Evolutionary conservation across 2,888 invertebrate genomes (phyloP), one percentile per base, ranked within the genome.

Genomic region (Protophormia terraenovae): DNA sequence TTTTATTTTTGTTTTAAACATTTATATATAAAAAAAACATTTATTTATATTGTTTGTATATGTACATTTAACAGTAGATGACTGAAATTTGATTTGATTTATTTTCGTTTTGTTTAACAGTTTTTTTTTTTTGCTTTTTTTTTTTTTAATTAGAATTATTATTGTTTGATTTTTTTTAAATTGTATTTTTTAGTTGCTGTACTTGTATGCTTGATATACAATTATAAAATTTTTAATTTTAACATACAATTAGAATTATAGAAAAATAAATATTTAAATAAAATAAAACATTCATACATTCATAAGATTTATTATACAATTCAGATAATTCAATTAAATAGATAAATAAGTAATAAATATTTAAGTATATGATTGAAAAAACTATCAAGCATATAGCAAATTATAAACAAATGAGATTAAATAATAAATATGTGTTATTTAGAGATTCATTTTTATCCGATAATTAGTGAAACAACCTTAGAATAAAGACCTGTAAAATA

Each of bases 51-150:
- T 29, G 12, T 38, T 66, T 41, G 60, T 80, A n/a, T 73, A 73
- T 84, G 55, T 71, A 85, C 82, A 85, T 62, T 81, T 64, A 81
- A 69, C 58, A 81, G 62, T 66, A 66, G 19, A 66, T 76, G 58
- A 80, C 45, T 84, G 78, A 60, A 67, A 45, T n/a, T 83, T 55
- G 19, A 16, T 50, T 67, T 67, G 14, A 71, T 64, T 66, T 83
- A 66, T 47, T 29, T 64, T 32, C 0, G 3, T 24, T 53, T 45
- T 32, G 24, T 76, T 58, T n/a, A n/a, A n/a, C n/a, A 1, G 55
- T 76, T 75, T 71, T 3, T 64, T 80, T 45, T n/a, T 32, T 62
- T 79, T 58, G 12, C 27, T 22, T 79, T 41, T 41, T 58, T 22
- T 27, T 14, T 41, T 71, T 32, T 32, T 10, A n/a, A 16, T 22